Evolutionary conservation across 2,888 invertebrate species (phyloP).

Genomic region (Amiota communis): DNA sequence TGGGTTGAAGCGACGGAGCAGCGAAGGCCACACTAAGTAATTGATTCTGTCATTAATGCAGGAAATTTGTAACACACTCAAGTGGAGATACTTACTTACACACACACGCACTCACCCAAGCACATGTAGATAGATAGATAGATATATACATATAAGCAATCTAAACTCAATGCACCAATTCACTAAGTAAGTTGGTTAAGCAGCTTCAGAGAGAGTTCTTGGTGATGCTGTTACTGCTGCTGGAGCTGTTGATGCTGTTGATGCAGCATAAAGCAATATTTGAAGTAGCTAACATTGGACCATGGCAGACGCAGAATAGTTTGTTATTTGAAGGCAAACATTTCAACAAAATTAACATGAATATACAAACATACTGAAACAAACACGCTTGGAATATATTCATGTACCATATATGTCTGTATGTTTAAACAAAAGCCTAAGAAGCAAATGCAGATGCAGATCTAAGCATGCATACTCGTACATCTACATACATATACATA

Average conservation of each 20-base stretch:
- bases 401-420: neutral
- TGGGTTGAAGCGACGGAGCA: neutral
- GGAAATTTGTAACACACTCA: constrained; percentile 26
- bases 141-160: neutral
- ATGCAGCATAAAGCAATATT: neutral
- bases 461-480: neutral
- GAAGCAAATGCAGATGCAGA: neutral
- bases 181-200: constrained; percentile 3
- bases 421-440: neutral
- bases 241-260: neutral
- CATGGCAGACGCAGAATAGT: neutral
- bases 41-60: constrained; percentile 32
- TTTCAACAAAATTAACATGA: constrained; percentile 44
- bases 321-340: constrained; percentile 34
- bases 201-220: neutral
- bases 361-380: constrained; percentile 21
- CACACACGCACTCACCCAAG: too few relatives aligned
- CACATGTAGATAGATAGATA: too few relatives aligned
- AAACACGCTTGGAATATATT: neutral
- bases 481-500: neutral
- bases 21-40: constrained; percentile 26
- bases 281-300: neutral
- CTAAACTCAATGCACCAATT: constrained; percentile 16
- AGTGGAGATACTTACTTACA: neutral
- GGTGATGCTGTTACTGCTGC: neutral